Base-by-base conservation (phyloP, 2,888 invertebrate genomes). In the Clitarchus hookeri region DNA sequence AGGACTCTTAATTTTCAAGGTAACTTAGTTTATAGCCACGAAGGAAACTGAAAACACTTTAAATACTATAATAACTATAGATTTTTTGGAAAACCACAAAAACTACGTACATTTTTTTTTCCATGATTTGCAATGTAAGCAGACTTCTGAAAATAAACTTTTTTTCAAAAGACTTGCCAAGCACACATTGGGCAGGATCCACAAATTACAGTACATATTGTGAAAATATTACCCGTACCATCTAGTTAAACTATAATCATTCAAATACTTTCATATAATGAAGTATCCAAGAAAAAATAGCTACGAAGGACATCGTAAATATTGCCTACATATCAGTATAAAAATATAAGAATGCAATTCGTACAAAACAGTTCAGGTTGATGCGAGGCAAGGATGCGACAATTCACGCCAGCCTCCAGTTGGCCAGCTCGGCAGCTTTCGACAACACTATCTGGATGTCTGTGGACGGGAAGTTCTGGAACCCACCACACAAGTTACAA, bases 371-470 rank as follows among this genome's bases (percentile, higher is more conserved):
- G 65, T 19, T 65, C 13, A n/a, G 16, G 65, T 11, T 11, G 19
- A 9, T 80, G 53, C 25, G 44, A 27, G 53, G 19, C 78, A 44
- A 85, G 48, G 12, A 80, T 19, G 44, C 8, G 44, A 27, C 25
- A 25, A 16, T 12, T 48, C 48, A 54, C 36, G 78, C 54, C 84
- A 77, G 78, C n/a, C 82, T 16, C 82, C 53, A 65, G 27, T 91
- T 92, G 12, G 94, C 93, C 88, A 96, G 91, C 89, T 95, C 93
- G 4, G 94, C 95, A 48, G 97, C 97, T 91, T 95, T 96, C 65
- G 95, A 95, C 87, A 98, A 92, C 88, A 98, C 96, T 89, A 95
- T 93, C 88, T 97, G 96, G 44, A 98, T 96, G 91, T 98, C 98
- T 93, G 96, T 96, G 23, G 96, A 95, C 86, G 98, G 98, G 91